Conservation (phyloP, 2,888 invertebrate species). For the Clivina fossor region DNA sequence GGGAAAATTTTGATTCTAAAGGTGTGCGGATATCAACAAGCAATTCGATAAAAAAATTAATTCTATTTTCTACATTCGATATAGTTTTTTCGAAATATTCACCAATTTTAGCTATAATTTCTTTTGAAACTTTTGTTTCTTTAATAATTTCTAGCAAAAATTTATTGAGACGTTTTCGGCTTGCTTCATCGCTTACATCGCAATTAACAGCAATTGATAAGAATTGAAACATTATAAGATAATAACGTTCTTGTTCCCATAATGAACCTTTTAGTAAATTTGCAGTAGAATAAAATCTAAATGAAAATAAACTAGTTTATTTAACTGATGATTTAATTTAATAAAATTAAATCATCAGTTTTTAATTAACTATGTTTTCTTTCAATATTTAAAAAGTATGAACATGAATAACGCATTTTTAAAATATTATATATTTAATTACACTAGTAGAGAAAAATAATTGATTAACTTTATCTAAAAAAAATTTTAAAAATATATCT, state of each 20-base stretch:
- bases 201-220: conserved; percentile 4
- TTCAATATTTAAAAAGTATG: no score
- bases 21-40: conserved; percentile 22
- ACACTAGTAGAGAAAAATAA: no score
- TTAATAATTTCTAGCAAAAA: conserved; percentile 16
- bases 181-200: conserved; percentile 22
- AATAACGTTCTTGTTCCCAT: conserved; percentile 14
- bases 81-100: conserved; percentile 15
- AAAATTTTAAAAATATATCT: no score
- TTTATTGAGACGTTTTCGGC: conserved; percentile 2
- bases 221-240: conserved; percentile 12
- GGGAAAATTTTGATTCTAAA: conserved; percentile 3
- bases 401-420: no score
- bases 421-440: no score
- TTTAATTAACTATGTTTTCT: no score
- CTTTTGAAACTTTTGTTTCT: conserved; percentile 17
- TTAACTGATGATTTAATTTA: no score
- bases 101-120: conserved; percentile 12
- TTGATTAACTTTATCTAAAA: no score
- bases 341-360: no score
- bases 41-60: conserved; percentile 17
- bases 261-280: conserved; percentile 5
- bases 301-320: not conserved
- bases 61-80: conserved; percentile 14
- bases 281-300: conserved; percentile 14